Evolutionary conservation across 2,797 vertebrate genomes (phyloP).

Genomic region (Gambusia yucatana): DNA sequence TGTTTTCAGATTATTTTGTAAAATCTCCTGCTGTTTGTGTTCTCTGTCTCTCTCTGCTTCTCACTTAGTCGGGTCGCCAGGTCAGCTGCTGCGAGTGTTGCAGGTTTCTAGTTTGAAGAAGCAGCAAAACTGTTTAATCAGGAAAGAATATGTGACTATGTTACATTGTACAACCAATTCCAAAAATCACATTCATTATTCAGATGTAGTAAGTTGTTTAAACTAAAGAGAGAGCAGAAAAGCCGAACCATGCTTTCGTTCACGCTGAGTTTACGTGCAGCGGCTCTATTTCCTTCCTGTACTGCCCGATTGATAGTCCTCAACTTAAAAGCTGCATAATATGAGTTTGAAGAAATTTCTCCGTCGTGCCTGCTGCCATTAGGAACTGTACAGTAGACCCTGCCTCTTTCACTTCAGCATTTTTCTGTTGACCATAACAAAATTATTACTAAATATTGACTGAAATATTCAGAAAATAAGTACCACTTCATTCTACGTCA

Average conservation of each 20-base stretch:
- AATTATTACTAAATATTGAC: too few species aligned
- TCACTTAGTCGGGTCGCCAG: neutral
- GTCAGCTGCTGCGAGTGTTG: neutral
- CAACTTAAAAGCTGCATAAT: too few species aligned
- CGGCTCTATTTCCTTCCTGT: too few species aligned
- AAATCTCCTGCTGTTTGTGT: neutral
- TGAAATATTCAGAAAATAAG: neutral
- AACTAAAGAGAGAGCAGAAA: neutral
- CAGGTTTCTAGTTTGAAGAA: neutral
- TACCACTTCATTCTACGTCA: neutral
- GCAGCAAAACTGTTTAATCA: neutral
- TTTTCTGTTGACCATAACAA: too few species aligned
- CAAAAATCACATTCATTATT: neutral
- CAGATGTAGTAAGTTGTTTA: neutral
- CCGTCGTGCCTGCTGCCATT: neutral
- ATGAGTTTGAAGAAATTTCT: too few species aligned
- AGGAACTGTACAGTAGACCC: too few species aligned
- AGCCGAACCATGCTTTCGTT: too few species aligned
- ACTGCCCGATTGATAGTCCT: too few species aligned
- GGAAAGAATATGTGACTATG: neutral
- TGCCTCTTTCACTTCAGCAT: too few species aligned
- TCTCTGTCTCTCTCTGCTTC: neutral
- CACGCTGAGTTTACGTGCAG: too few species aligned
- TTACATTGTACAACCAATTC: neutral
- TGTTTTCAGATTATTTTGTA: neutral